These are phyloP conservation scores for Acanthornis magna DNA, from an alignment of 2,797 vertebrate genomes.

Conservation along the genomic window DNA sequence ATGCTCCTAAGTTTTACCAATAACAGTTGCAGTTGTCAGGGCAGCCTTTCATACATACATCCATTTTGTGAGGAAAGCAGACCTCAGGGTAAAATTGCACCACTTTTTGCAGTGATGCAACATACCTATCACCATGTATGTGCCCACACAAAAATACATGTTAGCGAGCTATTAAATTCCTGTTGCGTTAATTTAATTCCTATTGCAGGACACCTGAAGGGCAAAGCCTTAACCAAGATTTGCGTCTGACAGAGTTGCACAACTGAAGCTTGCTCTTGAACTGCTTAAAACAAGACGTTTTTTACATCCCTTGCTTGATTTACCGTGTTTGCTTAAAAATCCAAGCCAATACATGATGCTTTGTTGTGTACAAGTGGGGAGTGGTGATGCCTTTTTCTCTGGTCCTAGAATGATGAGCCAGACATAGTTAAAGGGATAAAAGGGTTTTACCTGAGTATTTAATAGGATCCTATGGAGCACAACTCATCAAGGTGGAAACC, in stretches of 20 bases:
- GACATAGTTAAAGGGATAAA: too few species aligned
- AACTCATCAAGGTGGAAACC: too few species aligned
- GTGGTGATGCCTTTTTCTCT: not conserved
- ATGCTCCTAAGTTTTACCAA: not conserved
- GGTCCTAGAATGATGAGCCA: too few species aligned
- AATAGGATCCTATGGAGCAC: too few species aligned
- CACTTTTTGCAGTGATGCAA: not conserved
- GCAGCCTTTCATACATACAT: not conserved
- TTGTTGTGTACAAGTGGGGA: not conserved
- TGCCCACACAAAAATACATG: not conserved
- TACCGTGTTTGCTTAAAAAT: not conserved
- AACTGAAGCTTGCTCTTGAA: not conserved
- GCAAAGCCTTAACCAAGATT: not conserved
- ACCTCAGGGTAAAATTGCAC: not conserved
- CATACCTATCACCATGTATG: rapidly evolving
- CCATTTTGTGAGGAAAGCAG: not conserved
- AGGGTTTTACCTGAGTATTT: too few species aligned
- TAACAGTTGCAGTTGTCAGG: not conserved
- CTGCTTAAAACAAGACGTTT: not conserved
- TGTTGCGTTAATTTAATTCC: not conserved
- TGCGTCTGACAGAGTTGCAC: not conserved
- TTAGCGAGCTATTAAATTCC: not conserved
- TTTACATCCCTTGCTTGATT: not conserved
- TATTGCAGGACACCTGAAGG: not conserved
- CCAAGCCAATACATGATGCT: not conserved